Conservation (phyloP, 2,797 vertebrate species). For the Myotis planiceps region DNA sequence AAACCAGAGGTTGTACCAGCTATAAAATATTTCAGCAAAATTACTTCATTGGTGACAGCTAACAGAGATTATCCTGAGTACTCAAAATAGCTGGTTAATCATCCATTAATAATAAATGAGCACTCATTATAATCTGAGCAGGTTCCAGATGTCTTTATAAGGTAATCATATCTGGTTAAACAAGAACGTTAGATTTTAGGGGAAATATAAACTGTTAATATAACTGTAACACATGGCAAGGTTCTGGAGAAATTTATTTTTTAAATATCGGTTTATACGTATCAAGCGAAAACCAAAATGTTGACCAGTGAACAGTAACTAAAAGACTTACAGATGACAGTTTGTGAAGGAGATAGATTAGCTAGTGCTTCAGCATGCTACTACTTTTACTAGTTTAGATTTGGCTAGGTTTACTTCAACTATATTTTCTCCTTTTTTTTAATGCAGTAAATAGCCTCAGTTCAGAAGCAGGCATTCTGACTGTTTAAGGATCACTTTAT, state of each 20-base stretch:
- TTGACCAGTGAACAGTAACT: background rate
- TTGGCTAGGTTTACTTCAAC: slow-evolving; percentile 8
- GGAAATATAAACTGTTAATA: background rate
- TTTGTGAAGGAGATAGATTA: slow-evolving; percentile 1
- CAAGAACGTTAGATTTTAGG: background rate
- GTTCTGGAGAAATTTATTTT: slow-evolving; percentile 41
- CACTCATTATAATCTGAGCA: slow-evolving; percentile 31
- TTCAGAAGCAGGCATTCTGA: background rate
- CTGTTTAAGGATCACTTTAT: background rate
- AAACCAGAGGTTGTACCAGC: background rate
- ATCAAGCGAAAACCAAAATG: background rate
- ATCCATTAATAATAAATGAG: slow-evolving; percentile 7
- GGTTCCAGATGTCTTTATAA: slow-evolving; percentile 40
- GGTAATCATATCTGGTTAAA: slow-evolving; percentile 23
- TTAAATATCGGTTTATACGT: background rate
- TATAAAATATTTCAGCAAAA: slow-evolving; percentile 33
- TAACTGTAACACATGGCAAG: slow-evolving; percentile 14
- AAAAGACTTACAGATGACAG: background rate
- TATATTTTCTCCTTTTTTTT: background rate
- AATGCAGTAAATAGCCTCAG: background rate
- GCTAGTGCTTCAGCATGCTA: background rate
- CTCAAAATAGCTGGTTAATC: background rate
- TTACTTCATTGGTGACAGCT: slow-evolving; percentile 13
- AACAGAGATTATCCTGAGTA: background rate
- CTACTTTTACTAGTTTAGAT: slow-evolving; percentile 5